Evolutionary conservation across 2,797 vertebrate species (phyloP).

Genomic region (Natrix natrix): DNA sequence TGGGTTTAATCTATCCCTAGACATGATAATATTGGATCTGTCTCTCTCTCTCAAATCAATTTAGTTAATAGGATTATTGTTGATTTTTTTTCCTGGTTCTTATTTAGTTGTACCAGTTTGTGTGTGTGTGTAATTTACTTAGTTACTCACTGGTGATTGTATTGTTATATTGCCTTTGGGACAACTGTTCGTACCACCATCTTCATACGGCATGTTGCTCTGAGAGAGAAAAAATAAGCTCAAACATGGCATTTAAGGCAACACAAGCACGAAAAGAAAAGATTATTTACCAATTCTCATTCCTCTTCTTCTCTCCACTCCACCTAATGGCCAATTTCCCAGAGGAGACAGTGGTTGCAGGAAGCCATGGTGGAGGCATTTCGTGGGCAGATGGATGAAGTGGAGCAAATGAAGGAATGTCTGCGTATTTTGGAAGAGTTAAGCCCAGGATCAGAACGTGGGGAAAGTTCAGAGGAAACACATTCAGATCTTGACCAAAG

Average conservation of each 20-base stretch:
- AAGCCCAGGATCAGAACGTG: not conserved
- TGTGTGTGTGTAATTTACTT: not conserved
- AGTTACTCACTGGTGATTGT: not conserved
- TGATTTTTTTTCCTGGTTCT: not conserved
- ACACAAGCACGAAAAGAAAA: not conserved
- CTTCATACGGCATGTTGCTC: not conserved
- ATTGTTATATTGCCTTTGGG: not conserved
- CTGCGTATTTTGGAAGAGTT: slow-evolving; percentile 70
- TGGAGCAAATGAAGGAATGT: slow-evolving; percentile 86
- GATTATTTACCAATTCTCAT: slow-evolving; percentile 41
- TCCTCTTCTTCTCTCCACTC: not conserved
- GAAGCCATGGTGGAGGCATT: slow-evolving; percentile 79
- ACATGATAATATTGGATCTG: not conserved
- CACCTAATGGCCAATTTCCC: not conserved
- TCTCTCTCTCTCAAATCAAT: not conserved
- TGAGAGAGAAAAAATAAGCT: not conserved
- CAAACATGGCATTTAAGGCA: not conserved
- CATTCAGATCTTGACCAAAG: slow-evolving; percentile 44
- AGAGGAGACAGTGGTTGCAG: slow-evolving; percentile 83
- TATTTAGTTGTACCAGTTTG: not conserved
- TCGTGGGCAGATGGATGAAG: slow-evolving; percentile 83
- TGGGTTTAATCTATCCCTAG: not conserved
- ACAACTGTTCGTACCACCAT: not conserved
- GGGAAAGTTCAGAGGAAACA: slow-evolving; percentile 9
- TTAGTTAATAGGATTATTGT: not conserved